Percentiles rank a stretch among this genome's conserved stretches.
phyloP scores from a whole-genome alignment of 2,797 vertebrate species.

The Karalla daura region DNA sequence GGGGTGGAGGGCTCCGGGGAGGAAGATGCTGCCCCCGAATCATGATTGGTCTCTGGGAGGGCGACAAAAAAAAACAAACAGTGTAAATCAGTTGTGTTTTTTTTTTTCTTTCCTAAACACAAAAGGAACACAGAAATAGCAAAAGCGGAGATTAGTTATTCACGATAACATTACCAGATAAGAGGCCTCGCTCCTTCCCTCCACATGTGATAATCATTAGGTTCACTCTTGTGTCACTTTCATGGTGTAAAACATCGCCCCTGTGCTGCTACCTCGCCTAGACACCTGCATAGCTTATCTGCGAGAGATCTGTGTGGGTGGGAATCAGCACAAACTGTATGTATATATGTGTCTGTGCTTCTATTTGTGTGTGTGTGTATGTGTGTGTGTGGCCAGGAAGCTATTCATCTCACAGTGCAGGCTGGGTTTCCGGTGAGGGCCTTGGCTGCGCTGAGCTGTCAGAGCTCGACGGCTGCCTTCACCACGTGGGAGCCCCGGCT shows the following conservation, averaged over 20 bases:
- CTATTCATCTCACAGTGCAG: slow-evolving; percentile 73
- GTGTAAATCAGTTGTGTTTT: slow-evolving; percentile 7
- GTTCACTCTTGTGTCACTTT: slow-evolving; percentile 50
- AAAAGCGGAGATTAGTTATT: slow-evolving; percentile 21
- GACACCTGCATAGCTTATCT: slow-evolving; percentile 75
- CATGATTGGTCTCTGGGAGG: slow-evolving; percentile 90
- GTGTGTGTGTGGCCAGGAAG: slow-evolving; percentile 74
- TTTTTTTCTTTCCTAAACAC: neutral
- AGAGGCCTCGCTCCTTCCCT: slow-evolving; percentile 42
- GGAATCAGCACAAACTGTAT: slow-evolving; percentile 43
- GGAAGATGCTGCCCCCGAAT: slow-evolving; percentile 86
- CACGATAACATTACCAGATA: slow-evolving; percentile 56
- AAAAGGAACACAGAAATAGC: neutral
- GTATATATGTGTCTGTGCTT: slow-evolving; percentile 23
- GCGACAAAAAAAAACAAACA: slow-evolving; percentile 7
- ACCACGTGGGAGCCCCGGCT: slow-evolving; percentile 71
- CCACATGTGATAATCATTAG: slow-evolving; percentile 49
- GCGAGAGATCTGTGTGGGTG: slow-evolving; percentile 72
- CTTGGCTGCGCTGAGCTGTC: slow-evolving; percentile 68
- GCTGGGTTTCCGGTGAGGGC: slow-evolving; percentile 78
- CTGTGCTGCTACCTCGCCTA: slow-evolving; percentile 48
- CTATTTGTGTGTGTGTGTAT: slow-evolving; percentile 29
- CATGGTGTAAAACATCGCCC: slow-evolving; percentile 35
- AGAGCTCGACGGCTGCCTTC: slow-evolving; percentile 68
- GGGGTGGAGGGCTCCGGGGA: slow-evolving; percentile 80